Evolutionary conservation across 1,140 invertebrate genomes (phyloP).

Genomic region (Melanaphis sacchari): DNA sequence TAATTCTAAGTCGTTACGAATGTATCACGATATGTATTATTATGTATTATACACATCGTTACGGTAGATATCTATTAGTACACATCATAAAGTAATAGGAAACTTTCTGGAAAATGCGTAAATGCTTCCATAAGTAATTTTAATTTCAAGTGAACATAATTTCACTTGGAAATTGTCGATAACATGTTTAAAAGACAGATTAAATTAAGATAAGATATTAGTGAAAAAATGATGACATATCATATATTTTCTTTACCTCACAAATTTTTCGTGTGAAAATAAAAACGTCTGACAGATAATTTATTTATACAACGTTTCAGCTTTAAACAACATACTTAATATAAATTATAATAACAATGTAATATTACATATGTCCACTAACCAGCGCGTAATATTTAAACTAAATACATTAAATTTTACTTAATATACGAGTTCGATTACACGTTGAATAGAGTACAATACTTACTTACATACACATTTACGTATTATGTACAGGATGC

Average conservation of each 20-base stretch:
- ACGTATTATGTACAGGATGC: not conserved
- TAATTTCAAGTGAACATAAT: not conserved
- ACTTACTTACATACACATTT: not conserved
- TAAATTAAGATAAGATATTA: not conserved
- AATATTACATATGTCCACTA: not conserved
- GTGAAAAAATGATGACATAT: not conserved
- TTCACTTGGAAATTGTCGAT: not conserved
- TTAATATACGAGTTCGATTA: not conserved
- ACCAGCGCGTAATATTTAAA: not conserved
- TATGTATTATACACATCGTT: not conserved
- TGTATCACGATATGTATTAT: not conserved
- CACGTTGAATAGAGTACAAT: not conserved
- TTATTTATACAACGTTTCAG: conserved; percentile 13
- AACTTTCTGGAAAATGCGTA: not conserved
- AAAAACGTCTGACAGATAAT: not conserved
- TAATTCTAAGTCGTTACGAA: not conserved
- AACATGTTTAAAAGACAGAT: not conserved
- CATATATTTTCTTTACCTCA: not conserved
- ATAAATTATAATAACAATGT: not conserved
- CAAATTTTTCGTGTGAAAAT: conserved; percentile 14
- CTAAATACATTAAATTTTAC: not conserved
- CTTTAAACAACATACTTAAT: not conserved
- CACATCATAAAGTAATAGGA: not conserved
- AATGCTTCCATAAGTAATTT: conserved; percentile 1
- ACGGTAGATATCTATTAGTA: not conserved